These are phyloP conservation scores for Sparidentex hasta DNA, from an alignment of 2,797 vertebrate genomes.

Conservation along the genomic window DNA sequence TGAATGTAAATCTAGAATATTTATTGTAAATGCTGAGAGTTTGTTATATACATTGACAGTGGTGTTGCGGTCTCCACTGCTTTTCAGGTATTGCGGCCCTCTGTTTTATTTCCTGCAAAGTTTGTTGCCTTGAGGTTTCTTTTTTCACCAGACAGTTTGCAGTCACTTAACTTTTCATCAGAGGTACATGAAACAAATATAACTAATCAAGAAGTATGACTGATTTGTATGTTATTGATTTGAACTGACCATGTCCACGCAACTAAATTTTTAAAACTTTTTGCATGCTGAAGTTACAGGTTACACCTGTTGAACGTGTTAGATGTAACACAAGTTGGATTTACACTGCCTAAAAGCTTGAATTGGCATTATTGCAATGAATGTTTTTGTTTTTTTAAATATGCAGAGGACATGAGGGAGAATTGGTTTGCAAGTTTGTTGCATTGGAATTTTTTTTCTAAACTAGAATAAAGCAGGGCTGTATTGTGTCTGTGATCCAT, in stretches of 20 bases:
- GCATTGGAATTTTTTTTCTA: constrained; percentile 63
- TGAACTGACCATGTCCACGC: constrained; percentile 9
- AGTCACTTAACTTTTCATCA: constrained; percentile 28
- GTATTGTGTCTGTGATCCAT: constrained; percentile 85
- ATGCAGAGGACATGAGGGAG: constrained; percentile 35
- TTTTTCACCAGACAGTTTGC: constrained; percentile 50
- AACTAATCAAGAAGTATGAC: neutral
- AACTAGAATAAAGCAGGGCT: constrained; percentile 75
- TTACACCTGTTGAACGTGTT: constrained; percentile 34
- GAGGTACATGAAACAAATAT: constrained; percentile 46
- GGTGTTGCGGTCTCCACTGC: constrained; percentile 42
- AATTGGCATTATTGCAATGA: constrained; percentile 43
- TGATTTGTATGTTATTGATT: constrained; percentile 17
- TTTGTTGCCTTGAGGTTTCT: constrained; percentile 46
- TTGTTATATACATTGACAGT: constrained; percentile 56
- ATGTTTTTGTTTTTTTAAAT: constrained; percentile 34
- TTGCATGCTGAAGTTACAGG: constrained; percentile 59
- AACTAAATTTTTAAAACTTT: constrained; percentile 15
- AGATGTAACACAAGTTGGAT: constrained; percentile 41
- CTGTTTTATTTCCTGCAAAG: constrained; percentile 59
- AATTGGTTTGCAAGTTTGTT: constrained; percentile 62
- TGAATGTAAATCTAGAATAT: constrained; percentile 71
- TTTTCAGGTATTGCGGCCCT: constrained; percentile 65
- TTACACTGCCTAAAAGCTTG: constrained; percentile 50
- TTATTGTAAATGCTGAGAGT: constrained; percentile 70